Evolutionary conservation across 2,113 vertebrate species (phyloP).

Genomic region (Lipotes vexillifer): DNA sequence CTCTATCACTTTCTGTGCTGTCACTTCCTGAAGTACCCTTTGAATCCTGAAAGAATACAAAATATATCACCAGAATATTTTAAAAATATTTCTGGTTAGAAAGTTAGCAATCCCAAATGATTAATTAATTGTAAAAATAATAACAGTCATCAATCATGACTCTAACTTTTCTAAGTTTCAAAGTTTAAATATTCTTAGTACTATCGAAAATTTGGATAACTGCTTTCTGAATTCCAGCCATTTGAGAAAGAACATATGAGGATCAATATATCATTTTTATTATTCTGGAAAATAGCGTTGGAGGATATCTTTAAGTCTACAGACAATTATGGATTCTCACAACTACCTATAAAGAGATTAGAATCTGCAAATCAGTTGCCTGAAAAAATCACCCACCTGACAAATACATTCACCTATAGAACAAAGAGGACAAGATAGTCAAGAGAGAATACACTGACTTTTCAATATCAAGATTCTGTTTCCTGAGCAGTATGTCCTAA

Average conservation of each 20-base stretch:
- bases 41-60: not conserved
- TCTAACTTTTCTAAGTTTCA: not conserved
- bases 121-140: not conserved
- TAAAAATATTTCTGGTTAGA: not conserved
- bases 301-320: not conserved
- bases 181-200: not conserved
- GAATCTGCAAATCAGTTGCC: not conserved
- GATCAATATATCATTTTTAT: not conserved
- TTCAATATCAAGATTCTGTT: not conserved
- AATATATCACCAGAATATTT: not conserved
- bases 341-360: not conserved
- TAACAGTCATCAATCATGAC: not conserved
- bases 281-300: not conserved
- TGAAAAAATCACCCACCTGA: not conserved
- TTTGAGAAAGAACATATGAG: not conserved
- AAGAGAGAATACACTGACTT: not conserved
- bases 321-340: not conserved
- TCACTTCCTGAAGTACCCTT: not conserved
- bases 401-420: not conserved
- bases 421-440: not conserved
- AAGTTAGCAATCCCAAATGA: not conserved
- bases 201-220: not conserved
- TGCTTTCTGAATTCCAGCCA: not conserved
- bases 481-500: not conserved
- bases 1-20: not conserved